Conservation (phyloP, 2,888 invertebrate species). For the Agrotis exclamationis region DNA sequence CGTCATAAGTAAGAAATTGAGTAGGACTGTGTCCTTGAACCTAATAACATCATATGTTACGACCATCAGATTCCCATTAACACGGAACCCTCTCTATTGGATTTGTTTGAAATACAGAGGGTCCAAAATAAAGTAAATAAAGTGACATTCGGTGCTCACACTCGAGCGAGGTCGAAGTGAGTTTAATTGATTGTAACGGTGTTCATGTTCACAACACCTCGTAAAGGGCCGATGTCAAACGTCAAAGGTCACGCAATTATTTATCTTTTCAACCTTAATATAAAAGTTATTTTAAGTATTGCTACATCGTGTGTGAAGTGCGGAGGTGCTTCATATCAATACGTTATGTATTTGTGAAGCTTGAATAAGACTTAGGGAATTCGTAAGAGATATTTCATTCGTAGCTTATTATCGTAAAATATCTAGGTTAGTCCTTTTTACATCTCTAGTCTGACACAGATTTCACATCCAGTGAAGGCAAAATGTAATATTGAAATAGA, state of each 20-base stretch:
- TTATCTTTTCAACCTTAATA: not conserved
- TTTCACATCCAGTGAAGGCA: slow-evolving; percentile 33
- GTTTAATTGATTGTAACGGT: slow-evolving; percentile 12
- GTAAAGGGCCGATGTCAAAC: not conserved
- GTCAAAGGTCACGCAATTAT: not conserved
- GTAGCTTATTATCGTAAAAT: slow-evolving; percentile 23
- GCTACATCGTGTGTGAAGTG: not conserved
- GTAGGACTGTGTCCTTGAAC: slow-evolving; percentile 1
- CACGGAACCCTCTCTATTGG: not conserved
- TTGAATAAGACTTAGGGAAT: not conserved
- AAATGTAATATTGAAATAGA: slow-evolving; percentile 58
- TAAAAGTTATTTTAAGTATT: not conserved
- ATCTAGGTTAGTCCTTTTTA: slow-evolving; percentile 29
- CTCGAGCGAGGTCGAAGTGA: slow-evolving; percentile 2
- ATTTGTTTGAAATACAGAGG: slow-evolving; percentile 12
- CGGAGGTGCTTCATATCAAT: not conserved
- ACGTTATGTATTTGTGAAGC: not conserved
- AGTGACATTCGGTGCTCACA: not conserved
- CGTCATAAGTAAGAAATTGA: slow-evolving; percentile 1
- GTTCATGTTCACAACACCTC: not conserved
- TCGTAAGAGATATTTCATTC: slow-evolving; percentile 23
- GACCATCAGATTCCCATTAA: slow-evolving; percentile 1
- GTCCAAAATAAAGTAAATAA: slow-evolving; percentile 13
- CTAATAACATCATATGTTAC: not conserved
- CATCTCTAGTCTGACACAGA: slow-evolving; percentile 39